Conservation (phyloP, 2,113 vertebrate genomes). For the Felis chaus region DNA sequence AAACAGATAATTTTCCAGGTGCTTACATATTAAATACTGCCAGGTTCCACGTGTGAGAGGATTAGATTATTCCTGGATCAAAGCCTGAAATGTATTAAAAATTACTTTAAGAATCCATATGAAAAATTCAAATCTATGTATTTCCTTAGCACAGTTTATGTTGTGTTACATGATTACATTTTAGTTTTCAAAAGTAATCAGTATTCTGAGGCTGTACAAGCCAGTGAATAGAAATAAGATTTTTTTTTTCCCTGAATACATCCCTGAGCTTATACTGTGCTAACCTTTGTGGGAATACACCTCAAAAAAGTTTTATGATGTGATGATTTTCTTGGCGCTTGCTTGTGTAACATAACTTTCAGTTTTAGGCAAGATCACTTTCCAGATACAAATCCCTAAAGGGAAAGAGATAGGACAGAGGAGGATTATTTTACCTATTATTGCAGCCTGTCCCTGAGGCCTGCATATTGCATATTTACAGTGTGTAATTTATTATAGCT, state of each 20-base stretch:
- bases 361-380: not conserved
- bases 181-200: not conserved
- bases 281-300: not conserved
- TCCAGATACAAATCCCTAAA: not conserved
- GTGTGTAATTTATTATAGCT: not conserved
- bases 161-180: not conserved
- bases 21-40: constrained; percentile 33
- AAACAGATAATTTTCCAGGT: not conserved
- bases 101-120: not conserved
- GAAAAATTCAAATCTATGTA: not conserved
- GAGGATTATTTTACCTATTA: not conserved
- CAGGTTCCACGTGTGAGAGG: not conserved
- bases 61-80: constrained; percentile 44
- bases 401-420: not conserved
- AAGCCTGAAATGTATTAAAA: constrained; percentile 5
- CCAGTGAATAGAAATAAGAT: not conserved
- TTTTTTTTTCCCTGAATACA: not conserved
- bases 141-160: not conserved
- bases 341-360: not conserved
- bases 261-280: not conserved
- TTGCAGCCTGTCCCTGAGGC: not conserved
- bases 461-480: not conserved
- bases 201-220: not conserved
- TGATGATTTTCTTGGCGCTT: not conserved
- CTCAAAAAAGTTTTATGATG: not conserved